Evolutionary conservation across 2,113 vertebrate species (phyloP).

Genomic region (Todiramphus chloris): DNA sequence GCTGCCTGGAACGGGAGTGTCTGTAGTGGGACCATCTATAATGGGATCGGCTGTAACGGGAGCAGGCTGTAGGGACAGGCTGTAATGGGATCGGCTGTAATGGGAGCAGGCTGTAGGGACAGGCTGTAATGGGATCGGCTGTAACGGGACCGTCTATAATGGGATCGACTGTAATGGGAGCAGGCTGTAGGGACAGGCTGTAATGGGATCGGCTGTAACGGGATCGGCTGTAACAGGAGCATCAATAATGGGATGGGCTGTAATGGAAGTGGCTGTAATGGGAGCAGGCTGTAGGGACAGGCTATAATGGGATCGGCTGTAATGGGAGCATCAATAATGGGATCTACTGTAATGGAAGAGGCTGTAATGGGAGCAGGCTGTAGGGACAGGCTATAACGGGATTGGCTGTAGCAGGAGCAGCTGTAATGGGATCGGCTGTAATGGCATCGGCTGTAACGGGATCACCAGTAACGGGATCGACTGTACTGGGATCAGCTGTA

Average conservation of each 20-base stretch:
- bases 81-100: neutral
- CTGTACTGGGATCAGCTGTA: neutral
- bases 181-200: neutral
- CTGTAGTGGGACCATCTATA: fast-evolving
- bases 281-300: fast-evolving
- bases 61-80: too few relatives aligned
- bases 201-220: neutral
- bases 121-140: neutral
- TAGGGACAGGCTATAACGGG: neutral
- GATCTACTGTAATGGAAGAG: too few relatives aligned
- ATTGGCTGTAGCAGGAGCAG: neutral
- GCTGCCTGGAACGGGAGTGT: neutral
- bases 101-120: neutral
- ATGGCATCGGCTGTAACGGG: neutral
- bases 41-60: fast-evolving
- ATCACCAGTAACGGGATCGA: neutral
- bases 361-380: neutral
- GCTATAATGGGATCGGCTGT: neutral
- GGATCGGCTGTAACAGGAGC: too few relatives aligned
- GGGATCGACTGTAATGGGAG: neutral
- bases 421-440: neutral
- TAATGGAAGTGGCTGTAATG: neutral
- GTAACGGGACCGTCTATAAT: neutral
- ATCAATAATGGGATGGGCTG: neutral
- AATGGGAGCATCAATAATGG: too few relatives aligned